phyloP scores from a whole-genome alignment of 2,797 vertebrate species.

The Picus viridis region DNA sequence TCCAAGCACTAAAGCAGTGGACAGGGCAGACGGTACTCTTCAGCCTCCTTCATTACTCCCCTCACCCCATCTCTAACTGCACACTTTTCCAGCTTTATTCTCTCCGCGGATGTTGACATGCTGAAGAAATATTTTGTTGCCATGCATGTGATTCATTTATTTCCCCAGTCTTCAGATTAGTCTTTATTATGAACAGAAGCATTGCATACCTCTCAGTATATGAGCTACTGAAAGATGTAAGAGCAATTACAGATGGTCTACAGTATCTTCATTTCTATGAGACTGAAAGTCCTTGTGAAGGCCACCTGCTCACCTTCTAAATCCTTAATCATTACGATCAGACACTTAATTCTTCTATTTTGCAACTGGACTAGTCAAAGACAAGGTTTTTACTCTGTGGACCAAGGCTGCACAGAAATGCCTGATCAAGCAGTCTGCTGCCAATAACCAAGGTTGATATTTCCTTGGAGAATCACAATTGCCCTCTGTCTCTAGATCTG shows the following conservation, averaged over 20 bases:
- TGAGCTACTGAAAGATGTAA: background rate
- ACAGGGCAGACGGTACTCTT: background rate
- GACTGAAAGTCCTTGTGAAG: background rate
- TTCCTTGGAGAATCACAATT: slow-evolving; percentile 41
- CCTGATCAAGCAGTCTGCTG: slow-evolving; percentile 22
- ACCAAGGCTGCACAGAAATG: background rate
- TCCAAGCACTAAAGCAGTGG: background rate
- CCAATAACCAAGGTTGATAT: slow-evolving; percentile 52
- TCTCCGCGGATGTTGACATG: background rate
- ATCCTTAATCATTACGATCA: background rate
- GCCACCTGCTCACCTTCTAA: background rate
- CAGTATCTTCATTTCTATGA: background rate
- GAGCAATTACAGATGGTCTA: background rate
- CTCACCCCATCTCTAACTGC: background rate
- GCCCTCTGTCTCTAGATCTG: slow-evolving; percentile 25
- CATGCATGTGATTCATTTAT: background rate
- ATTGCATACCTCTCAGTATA: background rate
- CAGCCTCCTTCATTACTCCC: background rate
- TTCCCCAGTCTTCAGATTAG: background rate
- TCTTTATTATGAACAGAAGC: background rate
- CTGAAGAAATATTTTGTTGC: background rate
- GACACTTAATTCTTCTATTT: background rate
- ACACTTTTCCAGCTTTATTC: background rate
- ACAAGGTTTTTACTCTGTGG: background rate
- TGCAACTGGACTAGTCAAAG: background rate